These are phyloP conservation scores for Chaenogobius annularis DNA, from an alignment of 2,113 vertebrate genomes.

Conservation along the genomic window DNA sequence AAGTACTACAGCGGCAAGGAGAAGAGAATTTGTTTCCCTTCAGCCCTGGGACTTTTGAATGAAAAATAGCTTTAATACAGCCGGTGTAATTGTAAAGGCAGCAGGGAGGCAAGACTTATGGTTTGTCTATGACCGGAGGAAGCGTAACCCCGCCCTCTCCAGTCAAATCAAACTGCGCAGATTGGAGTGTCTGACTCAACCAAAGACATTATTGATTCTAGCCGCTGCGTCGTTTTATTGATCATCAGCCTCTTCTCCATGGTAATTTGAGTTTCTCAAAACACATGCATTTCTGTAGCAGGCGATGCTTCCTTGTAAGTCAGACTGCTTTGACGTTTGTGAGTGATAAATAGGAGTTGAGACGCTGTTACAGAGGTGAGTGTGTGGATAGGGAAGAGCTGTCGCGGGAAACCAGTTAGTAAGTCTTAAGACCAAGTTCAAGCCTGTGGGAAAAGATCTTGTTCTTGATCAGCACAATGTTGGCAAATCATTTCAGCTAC, in stretches of 20 bases:
- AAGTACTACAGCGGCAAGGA: slow-evolving; percentile 15
- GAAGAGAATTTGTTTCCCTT: slow-evolving; percentile 28
- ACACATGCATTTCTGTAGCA: slow-evolving; percentile 15
- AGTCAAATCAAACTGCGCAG: slow-evolving; percentile 17
- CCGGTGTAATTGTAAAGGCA: slow-evolving; percentile 50
- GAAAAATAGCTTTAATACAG: slow-evolving; percentile 68
- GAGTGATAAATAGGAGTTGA: slow-evolving; percentile 22
- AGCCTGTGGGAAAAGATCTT: neutral
- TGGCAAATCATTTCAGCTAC: slow-evolving; percentile 14
- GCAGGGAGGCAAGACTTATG: slow-evolving; percentile 34
- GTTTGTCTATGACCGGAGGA: slow-evolving; percentile 37
- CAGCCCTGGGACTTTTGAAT: slow-evolving; percentile 50
- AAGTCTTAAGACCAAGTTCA: neutral
- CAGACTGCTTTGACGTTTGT: slow-evolving; percentile 1
- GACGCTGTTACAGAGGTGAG: slow-evolving; percentile 6
- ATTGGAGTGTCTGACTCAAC: slow-evolving; percentile 27
- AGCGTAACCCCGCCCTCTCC: slow-evolving; percentile 9
- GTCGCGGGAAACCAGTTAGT: neutral
- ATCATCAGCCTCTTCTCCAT: slow-evolving; percentile 25
- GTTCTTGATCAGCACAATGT: slow-evolving; percentile 13
- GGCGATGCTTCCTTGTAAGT: slow-evolving; percentile 34
- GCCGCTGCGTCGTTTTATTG: slow-evolving; percentile 26
- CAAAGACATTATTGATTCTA: slow-evolving; percentile 43
- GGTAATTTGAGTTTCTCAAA: slow-evolving; percentile 37
- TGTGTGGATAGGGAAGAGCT: neutral